These are phyloP conservation scores for Rachycentron canadum DNA, from an alignment of 2,797 vertebrate species.

Conservation along the genomic window DNA sequence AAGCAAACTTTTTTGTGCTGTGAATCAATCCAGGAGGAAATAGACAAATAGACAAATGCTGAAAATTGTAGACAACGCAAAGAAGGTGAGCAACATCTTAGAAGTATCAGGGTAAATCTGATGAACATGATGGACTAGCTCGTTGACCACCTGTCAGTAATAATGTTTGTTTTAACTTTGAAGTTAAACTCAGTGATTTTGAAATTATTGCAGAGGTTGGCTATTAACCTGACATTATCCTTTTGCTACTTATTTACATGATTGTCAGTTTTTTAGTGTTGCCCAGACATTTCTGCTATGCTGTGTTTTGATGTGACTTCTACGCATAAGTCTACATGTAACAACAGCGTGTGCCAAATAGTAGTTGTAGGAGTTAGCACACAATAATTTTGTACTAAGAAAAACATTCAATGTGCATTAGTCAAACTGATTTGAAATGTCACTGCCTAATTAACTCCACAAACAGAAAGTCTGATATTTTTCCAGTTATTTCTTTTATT, in stretches of 20 bases:
- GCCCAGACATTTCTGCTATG: neutral
- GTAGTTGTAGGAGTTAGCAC: neutral
- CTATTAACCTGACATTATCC: neutral
- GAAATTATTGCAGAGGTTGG: neutral
- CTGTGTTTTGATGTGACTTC: neutral
- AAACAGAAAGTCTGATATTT: neutral
- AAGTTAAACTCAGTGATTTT: neutral
- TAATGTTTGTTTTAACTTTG: neutral
- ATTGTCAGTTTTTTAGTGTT: neutral
- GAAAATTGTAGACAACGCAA: neutral
- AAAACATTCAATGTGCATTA: neutral
- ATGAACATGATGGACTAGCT: no score
- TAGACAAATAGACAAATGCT: neutral
- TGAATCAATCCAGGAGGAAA: conserved; percentile 1
- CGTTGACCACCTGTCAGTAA: neutral
- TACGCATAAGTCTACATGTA: neutral
- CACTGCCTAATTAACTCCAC: neutral
- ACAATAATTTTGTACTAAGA: neutral
- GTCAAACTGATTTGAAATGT: neutral
- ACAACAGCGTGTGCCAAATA: neutral
- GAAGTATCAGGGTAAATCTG: neutral
- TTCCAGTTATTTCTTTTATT: neutral
- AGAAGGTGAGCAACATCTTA: neutral
- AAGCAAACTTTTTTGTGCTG: conserved; percentile 9
- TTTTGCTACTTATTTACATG: neutral